Percentiles rank a stretch among this genome's conserved stretches.
Evolutionary conservation across 2,113 vertebrate genomes (phyloP).

Genomic region (Seriola dumerili): DNA sequence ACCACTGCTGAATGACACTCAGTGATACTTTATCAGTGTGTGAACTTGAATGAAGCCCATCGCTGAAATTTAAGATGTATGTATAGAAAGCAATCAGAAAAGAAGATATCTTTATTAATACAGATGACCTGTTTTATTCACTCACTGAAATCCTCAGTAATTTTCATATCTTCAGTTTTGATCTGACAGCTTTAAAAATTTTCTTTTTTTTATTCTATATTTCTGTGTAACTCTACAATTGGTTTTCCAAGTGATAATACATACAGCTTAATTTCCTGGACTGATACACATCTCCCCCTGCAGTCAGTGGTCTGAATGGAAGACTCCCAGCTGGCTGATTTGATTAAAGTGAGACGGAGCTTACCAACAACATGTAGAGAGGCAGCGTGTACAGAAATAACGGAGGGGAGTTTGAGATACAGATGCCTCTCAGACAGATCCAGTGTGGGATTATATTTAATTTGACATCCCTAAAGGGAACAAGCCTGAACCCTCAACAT

Average conservation of each 20-base stretch:
- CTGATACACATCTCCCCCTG: constrained; percentile 47
- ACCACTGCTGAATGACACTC: constrained; percentile 1
- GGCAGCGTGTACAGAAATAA: constrained; percentile 37
- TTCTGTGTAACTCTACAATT: constrained; percentile 23
- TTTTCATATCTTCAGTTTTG: constrained; percentile 16
- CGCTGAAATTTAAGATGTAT: neutral
- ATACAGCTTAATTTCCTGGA: constrained; percentile 58
- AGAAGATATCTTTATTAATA: neutral
- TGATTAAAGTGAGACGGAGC: constrained; percentile 68
- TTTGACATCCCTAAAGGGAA: constrained; percentile 41
- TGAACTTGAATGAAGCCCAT: constrained; percentile 3
- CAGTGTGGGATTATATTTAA: constrained; percentile 49
- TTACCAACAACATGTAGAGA: constrained; percentile 52
- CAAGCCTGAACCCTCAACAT: neutral
- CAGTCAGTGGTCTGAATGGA: constrained; percentile 46
- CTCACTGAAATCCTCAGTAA: neutral
- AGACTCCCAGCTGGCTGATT: constrained; percentile 63
- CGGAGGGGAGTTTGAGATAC: constrained; percentile 43
- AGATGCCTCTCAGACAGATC: constrained; percentile 41
- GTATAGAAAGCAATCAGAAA: neutral
- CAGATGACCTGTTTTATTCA: constrained; percentile 5
- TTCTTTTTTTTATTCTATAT: neutral
- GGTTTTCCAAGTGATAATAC: constrained; percentile 38
- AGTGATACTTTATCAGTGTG: neutral
- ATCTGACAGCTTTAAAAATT: constrained; percentile 17